These are phyloP conservation scores for Triplophysa dalaica DNA, from an alignment of 2,113 vertebrate species.

Conservation along the genomic window DNA sequence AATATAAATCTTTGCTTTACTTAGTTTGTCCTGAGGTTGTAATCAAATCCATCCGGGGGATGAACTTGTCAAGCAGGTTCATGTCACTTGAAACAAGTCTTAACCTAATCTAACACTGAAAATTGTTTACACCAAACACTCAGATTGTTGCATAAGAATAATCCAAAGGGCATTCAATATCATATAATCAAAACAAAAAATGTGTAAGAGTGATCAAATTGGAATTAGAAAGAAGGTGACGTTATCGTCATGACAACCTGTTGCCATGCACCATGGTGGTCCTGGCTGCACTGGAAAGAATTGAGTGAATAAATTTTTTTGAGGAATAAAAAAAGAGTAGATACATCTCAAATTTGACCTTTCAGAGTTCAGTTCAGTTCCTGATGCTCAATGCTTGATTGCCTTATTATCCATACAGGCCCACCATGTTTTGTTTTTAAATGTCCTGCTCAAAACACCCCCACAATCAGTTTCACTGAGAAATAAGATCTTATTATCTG, in stretches of 20 bases:
- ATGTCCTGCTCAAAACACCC: neutral
- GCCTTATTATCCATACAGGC: neutral
- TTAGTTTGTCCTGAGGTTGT: neutral
- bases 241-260: constrained; percentile 37
- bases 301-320: too few relatives aligned
- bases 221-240: neutral
- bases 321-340: too few relatives aligned
- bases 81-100: constrained; percentile 24
- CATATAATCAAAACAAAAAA: neutral
- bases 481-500: constrained; percentile 11
- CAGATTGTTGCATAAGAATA: neutral
- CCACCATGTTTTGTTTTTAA: neutral
- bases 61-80: constrained; percentile 3
- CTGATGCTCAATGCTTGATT: neutral
- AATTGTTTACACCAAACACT: neutral
- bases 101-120: neutral
- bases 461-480: neutral
- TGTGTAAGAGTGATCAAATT: neutral
- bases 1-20: constrained; percentile 32
- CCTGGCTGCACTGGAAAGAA: neutral
- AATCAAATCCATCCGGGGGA: neutral
- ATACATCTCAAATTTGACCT: too few relatives aligned
- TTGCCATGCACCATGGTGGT: constrained; percentile 26
- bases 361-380: neutral
- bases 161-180: neutral